These are phyloP conservation scores for Alethe diademata DNA, from an alignment of 2,113 vertebrate genomes.

Conservation along the genomic window DNA sequence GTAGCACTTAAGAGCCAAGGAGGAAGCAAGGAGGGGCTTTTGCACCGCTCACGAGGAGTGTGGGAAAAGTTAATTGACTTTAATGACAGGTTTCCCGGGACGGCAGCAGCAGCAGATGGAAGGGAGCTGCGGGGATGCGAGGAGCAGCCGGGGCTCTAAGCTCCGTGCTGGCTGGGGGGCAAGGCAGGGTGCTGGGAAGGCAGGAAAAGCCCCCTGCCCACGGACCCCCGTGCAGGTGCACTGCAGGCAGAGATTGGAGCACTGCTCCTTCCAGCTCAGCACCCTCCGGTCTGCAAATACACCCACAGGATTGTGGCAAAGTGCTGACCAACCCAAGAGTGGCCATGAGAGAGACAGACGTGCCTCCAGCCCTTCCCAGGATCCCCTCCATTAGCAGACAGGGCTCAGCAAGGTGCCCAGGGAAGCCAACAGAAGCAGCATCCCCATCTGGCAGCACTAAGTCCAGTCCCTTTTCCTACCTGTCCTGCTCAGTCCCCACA, in stretches of 20 bases:
- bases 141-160: background rate
- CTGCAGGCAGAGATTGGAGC: background rate
- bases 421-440: background rate
- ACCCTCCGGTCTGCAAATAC: accelerated
- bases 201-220: background rate
- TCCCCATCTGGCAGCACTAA: background rate
- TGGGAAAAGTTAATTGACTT: slow-evolving; percentile 95
- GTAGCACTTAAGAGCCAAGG: slow-evolving; percentile 89
- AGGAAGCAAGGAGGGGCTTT: slow-evolving; percentile 83
- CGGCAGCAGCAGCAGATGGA: background rate
- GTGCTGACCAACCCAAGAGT: background rate
- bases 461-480: background rate
- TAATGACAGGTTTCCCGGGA: slow-evolving; percentile 86
- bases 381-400: background rate
- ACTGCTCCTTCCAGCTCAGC: background rate
- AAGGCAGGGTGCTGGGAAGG: background rate
- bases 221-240: accelerated
- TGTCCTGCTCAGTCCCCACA: accelerated
- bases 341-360: background rate
- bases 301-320: background rate
- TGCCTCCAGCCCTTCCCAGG: background rate
- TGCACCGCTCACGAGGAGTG: slow-evolving; percentile 79
- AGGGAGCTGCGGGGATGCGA: background rate
- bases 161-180: background rate
- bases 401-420: background rate